Evolutionary conservation across 2,797 vertebrate genomes (phyloP), one percentile per base, ranked within the genome.

Genomic region (Sebastes matsubarae): DNA sequence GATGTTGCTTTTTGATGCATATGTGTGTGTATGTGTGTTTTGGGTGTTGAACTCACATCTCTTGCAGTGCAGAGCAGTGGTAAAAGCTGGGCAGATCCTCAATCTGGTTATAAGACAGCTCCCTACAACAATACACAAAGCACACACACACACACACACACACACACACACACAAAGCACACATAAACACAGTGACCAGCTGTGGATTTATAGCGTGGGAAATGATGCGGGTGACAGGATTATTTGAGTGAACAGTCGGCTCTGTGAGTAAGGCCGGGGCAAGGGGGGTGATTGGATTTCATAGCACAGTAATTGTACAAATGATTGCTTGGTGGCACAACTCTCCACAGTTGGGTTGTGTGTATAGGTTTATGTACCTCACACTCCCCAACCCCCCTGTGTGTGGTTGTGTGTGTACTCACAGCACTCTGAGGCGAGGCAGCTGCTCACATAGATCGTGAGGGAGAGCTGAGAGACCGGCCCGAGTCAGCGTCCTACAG

Each of bases 71-170:
- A 82, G 96, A 95, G 79, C 98, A 99, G 89, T 87, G 93, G 82
- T 95, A 96, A 93, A 99, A 97, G 89, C 97, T 98, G 87, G 98
- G 98, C 79, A 99, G 94, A 69, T 97, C 94, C 83, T 97, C 94
- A 0, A 99, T 98, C 72, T 96, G 96, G 92, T 99, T 99, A 87
- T 97, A 94, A 24, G 98, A 98, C 90, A 99, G 95, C 72, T 99
- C 98, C 68, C 98, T 99, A 90, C 72, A 91, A 92, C 71, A 89
- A 79, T 68, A 87, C 72, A 89, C 66, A 93, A 75, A 81, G 71
- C 42, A 81, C 14, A 27, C 75, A 88, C 61, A 75, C 22, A 72
- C 30, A 32, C 29, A 29, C 29, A 29, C 29, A 30, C 29, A 30
- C 29, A 30, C 29, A 30, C 29, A 29, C 29, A 30, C 14, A 42